These are phyloP conservation scores for Apamea epomidion DNA, from an alignment of 2,888 invertebrate species.

Conservation along the genomic window DNA sequence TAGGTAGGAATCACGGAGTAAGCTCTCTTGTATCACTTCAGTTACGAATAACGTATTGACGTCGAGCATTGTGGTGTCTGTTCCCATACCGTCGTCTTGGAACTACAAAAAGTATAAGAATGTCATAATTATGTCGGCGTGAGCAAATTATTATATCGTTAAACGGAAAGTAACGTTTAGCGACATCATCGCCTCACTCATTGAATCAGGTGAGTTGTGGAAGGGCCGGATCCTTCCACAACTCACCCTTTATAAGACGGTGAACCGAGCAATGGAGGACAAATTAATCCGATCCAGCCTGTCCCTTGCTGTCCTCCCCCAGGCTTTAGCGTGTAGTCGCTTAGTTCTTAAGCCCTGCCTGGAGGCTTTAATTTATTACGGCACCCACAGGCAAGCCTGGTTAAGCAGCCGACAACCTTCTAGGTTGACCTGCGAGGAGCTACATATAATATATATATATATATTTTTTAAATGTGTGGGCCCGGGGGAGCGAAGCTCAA, in stretches of 20 bases:
- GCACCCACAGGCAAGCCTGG: background rate
- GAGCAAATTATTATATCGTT: background rate
- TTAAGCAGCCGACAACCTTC: background rate
- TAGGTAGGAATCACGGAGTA: slow-evolving; percentile 77
- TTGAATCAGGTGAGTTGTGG: background rate
- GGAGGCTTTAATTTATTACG: background rate
- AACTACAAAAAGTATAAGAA: slow-evolving; percentile 70
- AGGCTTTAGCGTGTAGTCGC: too few species aligned
- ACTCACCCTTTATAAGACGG: background rate
- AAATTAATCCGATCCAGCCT: too few species aligned
- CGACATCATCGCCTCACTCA: background rate
- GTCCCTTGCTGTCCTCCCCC: too few species aligned
- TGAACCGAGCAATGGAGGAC: too few species aligned
- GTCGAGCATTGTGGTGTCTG: slow-evolving; percentile 75
- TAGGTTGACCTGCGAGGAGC: background rate
- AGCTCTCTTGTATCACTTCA: slow-evolving; percentile 84
- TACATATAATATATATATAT: background rate
- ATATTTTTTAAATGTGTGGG: background rate
- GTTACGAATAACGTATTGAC: slow-evolving; percentile 81
- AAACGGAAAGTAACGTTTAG: background rate
- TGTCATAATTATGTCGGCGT: background rate
- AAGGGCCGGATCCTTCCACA: background rate
- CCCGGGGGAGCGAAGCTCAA: background rate
- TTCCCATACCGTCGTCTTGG: slow-evolving; percentile 67
- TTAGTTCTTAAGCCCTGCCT: background rate